Conservation (phyloP, 2,113 vertebrate species). For the Emydura subglobosa region DNA sequence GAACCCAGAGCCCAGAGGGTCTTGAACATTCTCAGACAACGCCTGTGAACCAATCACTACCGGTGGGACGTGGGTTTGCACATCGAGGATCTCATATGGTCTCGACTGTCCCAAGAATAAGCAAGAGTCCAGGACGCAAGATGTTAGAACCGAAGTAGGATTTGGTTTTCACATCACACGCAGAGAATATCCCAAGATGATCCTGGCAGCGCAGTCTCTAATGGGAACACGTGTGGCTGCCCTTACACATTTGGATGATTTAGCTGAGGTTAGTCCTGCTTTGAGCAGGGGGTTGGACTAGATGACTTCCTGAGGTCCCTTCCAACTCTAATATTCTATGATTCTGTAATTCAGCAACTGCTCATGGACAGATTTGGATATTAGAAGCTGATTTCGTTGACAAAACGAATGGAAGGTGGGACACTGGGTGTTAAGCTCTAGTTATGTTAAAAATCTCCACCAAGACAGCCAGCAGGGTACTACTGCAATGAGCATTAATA, state of each 20-base stretch:
- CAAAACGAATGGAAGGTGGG: rapidly evolving
- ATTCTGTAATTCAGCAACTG: background rate
- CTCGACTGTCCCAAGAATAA: background rate
- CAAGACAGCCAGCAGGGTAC: background rate
- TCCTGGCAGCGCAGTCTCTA: background rate
- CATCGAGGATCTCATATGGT: background rate
- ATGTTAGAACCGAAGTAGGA: background rate
- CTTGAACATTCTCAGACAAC: background rate
- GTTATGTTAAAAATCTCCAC: background rate
- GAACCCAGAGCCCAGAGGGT: too few relatives aligned
- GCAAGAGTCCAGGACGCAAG: background rate
- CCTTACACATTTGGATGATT: rapidly evolving
- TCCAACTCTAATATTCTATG: too few relatives aligned
- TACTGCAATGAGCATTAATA: rapidly evolving
- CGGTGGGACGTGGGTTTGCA: background rate
- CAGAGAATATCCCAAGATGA: background rate
- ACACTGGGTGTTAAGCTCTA: background rate
- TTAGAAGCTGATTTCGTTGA: rapidly evolving
- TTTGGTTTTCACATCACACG: background rate
- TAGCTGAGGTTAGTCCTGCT: too few relatives aligned
- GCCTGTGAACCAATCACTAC: background rate
- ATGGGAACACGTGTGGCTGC: background rate
- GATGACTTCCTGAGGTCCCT: too few relatives aligned
- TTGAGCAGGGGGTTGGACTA: too few relatives aligned
- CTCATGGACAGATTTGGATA: background rate